Conservation (phyloP, 2,888 invertebrate genomes). For the Diarsia mendica region DNA sequence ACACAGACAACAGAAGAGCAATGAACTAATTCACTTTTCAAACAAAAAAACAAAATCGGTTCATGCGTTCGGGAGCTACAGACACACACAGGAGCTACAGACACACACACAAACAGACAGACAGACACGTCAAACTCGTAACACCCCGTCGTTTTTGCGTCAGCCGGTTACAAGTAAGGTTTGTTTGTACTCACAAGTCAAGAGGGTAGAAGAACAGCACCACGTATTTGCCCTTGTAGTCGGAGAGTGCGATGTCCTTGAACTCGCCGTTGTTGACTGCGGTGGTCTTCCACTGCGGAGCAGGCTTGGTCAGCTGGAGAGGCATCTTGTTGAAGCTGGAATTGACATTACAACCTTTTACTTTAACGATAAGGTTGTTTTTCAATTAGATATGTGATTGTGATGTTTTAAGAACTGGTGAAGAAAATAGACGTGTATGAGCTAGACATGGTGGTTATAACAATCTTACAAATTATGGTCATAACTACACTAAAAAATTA, state of each 20-base stretch:
- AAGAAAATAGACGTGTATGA: not conserved
- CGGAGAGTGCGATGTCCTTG: constrained; percentile 93
- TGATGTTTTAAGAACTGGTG: not conserved
- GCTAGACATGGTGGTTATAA: not conserved
- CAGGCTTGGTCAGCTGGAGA: constrained; percentile 92
- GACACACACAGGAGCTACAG: too few species aligned
- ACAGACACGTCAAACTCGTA: too few species aligned
- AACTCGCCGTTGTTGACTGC: constrained; percentile 96
- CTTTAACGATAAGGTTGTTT: constrained; percentile 8
- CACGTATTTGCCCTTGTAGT: constrained; percentile 96
- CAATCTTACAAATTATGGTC: not conserved
- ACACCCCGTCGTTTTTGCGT: too few species aligned
- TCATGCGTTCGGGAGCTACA: too few species aligned
- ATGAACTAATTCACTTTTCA: too few species aligned
- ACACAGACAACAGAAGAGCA: too few species aligned
- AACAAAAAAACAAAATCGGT: too few species aligned
- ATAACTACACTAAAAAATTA: not conserved
- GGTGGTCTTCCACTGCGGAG: constrained; percentile 94
- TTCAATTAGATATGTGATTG: constrained; percentile 11
- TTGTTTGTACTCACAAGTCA: constrained; percentile 93
- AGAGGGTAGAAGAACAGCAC: constrained; percentile 97
- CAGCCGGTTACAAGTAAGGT: not conserved
- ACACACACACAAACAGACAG: too few species aligned
- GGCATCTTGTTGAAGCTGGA: constrained; percentile 90
- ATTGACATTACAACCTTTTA: constrained; percentile 47